Base-by-base conservation (phyloP, 2,113 vertebrate genomes). In the Xiphorhynchus elegans region DNA sequence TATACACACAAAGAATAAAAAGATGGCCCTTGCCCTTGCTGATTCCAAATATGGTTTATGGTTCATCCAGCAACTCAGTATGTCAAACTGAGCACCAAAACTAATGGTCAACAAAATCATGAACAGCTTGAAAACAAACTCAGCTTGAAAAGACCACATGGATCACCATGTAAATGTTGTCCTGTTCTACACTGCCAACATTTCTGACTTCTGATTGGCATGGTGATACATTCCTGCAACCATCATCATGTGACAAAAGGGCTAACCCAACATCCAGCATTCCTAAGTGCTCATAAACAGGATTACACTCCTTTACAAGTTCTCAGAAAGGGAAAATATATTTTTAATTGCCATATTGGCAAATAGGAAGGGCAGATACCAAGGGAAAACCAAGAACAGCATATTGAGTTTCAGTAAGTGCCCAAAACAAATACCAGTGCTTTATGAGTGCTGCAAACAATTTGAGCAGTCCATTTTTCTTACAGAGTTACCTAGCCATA, bases 401-500 rank as follows among this genome's bases (percentile, higher is more conserved):
- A 25, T 72, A 55, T 69, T 91, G 80, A 66, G 53, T 77, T 91
- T 75, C 82, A 87, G 17, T 53, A 84, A 93, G 72, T 80, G 29
- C 64, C 75, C 52, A 35, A 78, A 93, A 68, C 1, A 20, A 93
- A 90, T 88, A 55, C 18, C 42, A 83, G 33, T 66, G 59, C 79
- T 89, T 91, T 89, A 23, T 91, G 56, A 78, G 28, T 50, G 49
- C 62, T 86, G 47, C 55, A 75, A 78, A 76, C 26, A 69, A 31
- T 88, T 76, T 78, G 53, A 82, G 44, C 83, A 63, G 28, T 67
- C 42, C 67, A 25, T 80, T 95, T 95, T 94, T 91, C 84, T 78
- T 67, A 23, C 37, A 58, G 60, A 75, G 37, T 76, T 87, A 76
- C 58, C 77, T 82, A 79, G 66, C 58, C 68, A n/a, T 83, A 60